Conservation (phyloP, 53 echinoderm and acorn worm species). For the Pentamera pediparva region DNA sequence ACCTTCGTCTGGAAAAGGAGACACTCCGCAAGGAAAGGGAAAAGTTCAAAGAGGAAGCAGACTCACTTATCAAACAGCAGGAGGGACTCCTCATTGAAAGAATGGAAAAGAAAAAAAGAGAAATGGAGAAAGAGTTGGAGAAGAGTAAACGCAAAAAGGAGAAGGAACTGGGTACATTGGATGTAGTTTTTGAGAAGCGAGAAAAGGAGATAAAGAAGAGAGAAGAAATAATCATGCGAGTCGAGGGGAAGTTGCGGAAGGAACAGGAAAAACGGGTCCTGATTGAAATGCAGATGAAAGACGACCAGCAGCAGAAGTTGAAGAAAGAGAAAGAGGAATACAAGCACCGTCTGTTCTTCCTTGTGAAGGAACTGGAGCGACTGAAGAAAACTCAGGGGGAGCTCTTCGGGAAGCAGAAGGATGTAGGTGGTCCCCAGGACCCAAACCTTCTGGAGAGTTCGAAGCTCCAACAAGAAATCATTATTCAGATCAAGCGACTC, state of each 20-base stretch:
- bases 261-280: conserved; percentile 39
- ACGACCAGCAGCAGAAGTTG: conserved; percentile 38
- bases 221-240: conserved; percentile 24
- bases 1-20: too few species aligned
- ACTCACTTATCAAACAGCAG: conserved; percentile 49
- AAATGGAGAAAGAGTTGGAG: conserved; percentile 53
- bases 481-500: conserved; percentile 53
- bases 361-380: conserved; percentile 64
- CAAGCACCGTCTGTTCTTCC: conserved; percentile 45
- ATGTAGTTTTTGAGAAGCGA: conserved; percentile 38
- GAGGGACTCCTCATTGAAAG: conserved; percentile 36
- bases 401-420: conserved; percentile 67
- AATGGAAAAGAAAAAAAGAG: conserved; percentile 52
- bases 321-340: conserved; percentile 56
- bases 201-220: conserved; percentile 40
- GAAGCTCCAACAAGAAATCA: conserved; percentile 69
- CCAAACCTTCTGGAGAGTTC: conserved; percentile 64
- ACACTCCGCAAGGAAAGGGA: conserved; percentile 1
- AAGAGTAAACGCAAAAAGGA: conserved; percentile 37
- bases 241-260: conserved; percentile 37
- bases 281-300: conserved; percentile 42
- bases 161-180: conserved; percentile 40
- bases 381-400: conserved; percentile 67
- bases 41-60: conserved; percentile 31
- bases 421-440: conserved; percentile 73